These are phyloP conservation scores for Dorcus parallelipipedus DNA, from an alignment of 2,888 invertebrate species.

Conservation along the genomic window DNA sequence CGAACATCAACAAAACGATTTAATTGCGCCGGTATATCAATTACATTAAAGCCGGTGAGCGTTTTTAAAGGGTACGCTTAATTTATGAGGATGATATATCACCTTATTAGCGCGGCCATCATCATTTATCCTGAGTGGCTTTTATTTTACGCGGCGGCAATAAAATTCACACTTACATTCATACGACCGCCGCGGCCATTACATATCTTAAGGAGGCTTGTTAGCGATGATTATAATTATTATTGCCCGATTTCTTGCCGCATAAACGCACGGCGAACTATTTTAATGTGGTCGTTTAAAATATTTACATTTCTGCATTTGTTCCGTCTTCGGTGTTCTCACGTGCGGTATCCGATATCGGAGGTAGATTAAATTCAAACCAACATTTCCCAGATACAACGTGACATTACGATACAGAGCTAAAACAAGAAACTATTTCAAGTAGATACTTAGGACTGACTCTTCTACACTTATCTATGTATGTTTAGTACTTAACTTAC, in stretches of 20 bases:
- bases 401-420: too few species aligned
- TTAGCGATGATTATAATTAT: constrained; percentile 14
- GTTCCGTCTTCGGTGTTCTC: not conserved
- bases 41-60: not conserved
- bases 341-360: not conserved
- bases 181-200: constrained; percentile 6
- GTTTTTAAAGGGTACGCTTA: constrained; percentile 2
- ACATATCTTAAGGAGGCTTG: constrained; percentile 9
- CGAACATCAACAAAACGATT: not conserved
- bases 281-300: constrained; percentile 8
- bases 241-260: constrained; percentile 5
- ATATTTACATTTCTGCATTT: not conserved
- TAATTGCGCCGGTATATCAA: not conserved
- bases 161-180: constrained; percentile 19
- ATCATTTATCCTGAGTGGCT: constrained; percentile 15
- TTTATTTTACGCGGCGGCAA: constrained; percentile 18
- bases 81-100: constrained; percentile 22
- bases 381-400: too few species aligned
- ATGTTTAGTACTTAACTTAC: too few species aligned
- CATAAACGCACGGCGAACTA: constrained; percentile 6
- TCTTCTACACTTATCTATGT: too few species aligned
- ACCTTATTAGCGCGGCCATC: constrained; percentile 22
- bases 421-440: too few species aligned
- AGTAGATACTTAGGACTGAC: too few species aligned
- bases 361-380: not conserved